Evolutionary conservation across 2,888 invertebrate genomes (phyloP).

Genomic region (Ophion slaviceki): DNA sequence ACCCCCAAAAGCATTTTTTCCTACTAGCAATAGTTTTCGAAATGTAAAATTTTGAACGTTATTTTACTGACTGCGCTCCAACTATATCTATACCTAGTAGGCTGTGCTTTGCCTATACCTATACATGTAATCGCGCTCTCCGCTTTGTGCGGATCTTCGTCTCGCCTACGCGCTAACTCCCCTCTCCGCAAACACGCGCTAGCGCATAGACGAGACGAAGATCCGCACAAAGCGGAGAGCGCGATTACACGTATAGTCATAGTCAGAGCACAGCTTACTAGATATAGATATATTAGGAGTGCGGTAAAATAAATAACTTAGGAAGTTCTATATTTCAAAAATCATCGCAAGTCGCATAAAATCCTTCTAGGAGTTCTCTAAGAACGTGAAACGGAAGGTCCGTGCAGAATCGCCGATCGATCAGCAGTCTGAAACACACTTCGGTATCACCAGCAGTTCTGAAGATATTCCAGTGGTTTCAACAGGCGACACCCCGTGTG

Average conservation of each 20-base stretch:
- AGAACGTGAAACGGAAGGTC: background rate
- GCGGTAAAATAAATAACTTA: background rate
- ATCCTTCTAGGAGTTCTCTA: background rate
- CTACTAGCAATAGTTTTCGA: no score
- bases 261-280: background rate
- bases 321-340: background rate
- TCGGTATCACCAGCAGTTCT: background rate
- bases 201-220: background rate
- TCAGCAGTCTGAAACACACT: background rate
- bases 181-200: background rate
- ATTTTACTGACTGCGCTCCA: no score
- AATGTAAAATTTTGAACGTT: no score
- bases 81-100: no score
- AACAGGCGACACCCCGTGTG: background rate
- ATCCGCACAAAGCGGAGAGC: background rate
- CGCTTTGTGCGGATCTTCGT: no score
- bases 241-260: background rate
- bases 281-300: background rate
- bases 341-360: background rate
- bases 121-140: no score
- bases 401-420: background rate
- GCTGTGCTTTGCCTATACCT: no score
- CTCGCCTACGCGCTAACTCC: background rate
- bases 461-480: background rate
- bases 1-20: no score